Evolutionary conservation across 2,888 invertebrate genomes (phyloP).

Genomic region (Morpho helenor): DNA sequence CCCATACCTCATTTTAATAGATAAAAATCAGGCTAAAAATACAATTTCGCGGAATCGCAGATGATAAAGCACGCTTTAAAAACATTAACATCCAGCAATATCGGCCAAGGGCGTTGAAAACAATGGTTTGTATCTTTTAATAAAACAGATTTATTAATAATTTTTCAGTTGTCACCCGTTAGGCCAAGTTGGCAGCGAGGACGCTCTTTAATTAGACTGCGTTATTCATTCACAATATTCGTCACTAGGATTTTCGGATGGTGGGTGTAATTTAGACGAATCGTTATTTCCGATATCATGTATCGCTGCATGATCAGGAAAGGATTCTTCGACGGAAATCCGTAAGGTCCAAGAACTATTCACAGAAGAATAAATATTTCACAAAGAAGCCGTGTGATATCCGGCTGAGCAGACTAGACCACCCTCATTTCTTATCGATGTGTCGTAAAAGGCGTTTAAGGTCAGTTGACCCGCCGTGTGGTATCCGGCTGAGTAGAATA

Average conservation of each 20-base stretch:
- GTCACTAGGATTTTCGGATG: constrained; percentile 17
- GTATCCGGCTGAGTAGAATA: too few species aligned
- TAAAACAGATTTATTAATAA: constrained; percentile 21
- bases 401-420: too few species aligned
- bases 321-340: too few species aligned
- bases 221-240: constrained; percentile 37
- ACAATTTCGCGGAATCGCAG: constrained; percentile 6
- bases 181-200: constrained; percentile 27
- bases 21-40: constrained; percentile 5
- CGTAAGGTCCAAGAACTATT: too few species aligned
- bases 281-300: constrained; percentile 10
- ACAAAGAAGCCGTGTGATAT: too few species aligned
- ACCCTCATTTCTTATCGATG: too few species aligned
- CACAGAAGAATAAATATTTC: too few species aligned
- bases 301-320: too few species aligned
- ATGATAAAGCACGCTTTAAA: constrained; percentile 15
- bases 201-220: constrained; percentile 33
- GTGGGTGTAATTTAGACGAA: constrained; percentile 9
- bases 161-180: constrained; percentile 25
- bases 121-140: constrained; percentile 21
- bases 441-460: too few species aligned
- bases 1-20: constrained; percentile 6
- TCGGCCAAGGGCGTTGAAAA: constrained; percentile 18
- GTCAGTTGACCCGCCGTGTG: too few species aligned
- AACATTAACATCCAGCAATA: constrained; percentile 12